These are phyloP conservation scores for Boulengeromyrus knoepffleri DNA, from an alignment of 2,113 vertebrate species.

Conservation along the genomic window DNA sequence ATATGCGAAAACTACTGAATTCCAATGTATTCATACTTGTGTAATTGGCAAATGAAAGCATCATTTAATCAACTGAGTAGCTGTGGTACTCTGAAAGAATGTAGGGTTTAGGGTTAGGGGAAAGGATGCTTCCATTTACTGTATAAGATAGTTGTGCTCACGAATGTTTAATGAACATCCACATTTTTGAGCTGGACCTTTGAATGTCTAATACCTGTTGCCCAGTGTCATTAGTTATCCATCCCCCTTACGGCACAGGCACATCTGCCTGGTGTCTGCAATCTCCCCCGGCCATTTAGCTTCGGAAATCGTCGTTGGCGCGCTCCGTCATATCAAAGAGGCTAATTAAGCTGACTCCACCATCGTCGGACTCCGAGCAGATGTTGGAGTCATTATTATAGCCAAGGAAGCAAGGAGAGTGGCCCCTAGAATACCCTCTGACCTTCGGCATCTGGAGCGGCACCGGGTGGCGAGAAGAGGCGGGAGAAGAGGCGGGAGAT, in stretches of 20 bases:
- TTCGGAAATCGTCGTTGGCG: conserved; percentile 30
- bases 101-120: not conserved
- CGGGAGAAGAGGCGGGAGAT: no score
- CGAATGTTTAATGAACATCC: not conserved
- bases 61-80: not conserved
- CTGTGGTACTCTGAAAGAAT: conserved; percentile 24
- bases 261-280: conserved; percentile 27
- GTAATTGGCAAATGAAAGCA: not conserved
- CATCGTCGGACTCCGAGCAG: conserved; percentile 19
- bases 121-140: conserved; percentile 20
- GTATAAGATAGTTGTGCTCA: conserved; percentile 13
- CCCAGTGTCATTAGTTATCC: conserved; percentile 14
- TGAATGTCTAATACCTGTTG: not conserved
- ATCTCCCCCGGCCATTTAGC: conserved; percentile 17
- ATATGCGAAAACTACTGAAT: not conserved
- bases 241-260: conserved; percentile 16
- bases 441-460: not conserved
- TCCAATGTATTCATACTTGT: not conserved
- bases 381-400: conserved; percentile 26
- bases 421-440: not conserved
- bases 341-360: conserved; percentile 22
- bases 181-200: not conserved
- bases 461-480: not conserved
- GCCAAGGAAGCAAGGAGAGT: not conserved
- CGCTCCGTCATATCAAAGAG: conserved; percentile 25